Evolutionary conservation across 2,888 invertebrate species (phyloP), one percentile per base, ranked within the genome.

Genomic region (Carabus problematicus): DNA sequence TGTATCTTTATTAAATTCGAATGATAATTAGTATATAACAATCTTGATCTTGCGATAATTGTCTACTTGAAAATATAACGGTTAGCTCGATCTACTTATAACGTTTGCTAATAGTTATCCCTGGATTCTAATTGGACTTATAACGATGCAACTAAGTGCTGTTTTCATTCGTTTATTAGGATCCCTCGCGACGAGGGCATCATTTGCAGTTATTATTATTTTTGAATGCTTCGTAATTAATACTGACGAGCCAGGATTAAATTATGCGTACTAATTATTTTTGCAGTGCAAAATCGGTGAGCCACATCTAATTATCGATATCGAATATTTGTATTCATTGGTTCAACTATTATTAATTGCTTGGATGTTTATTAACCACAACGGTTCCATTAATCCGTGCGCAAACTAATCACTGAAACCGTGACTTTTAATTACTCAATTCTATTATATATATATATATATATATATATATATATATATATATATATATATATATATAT

Each of bases 241-340:
- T 11, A 45, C 3, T 3, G 11, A 2, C 11, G 11, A 12, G 11
- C 7, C 11, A 12, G 14, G 7, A 45, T 45, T 45, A 45, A 45
- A 45, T 45, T 45, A 45, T 14, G 45, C 14, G 45, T 14, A 45
- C 14, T 45, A 45, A 45, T 45, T 45, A 45, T 12, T 45, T 45
- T 45, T 45, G 45, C 14, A 3, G 45, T 12, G 14, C 3, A 45
- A 45, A 45, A 45, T 45, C 45, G 14, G 1, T 7, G 3, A 12
- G 14, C 45, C 45, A 45, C 14, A 45, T 45, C 45, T 45, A 45
- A 45, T 45, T 45, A 12, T 45, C 14, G 45, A 45, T 45, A 12
- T 29, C 29, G 29, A 45, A 45, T 45, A 45, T 45, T 45, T 45
- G 45, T 45, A 45, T 45, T 45, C 45, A 45, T 45, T 45, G 45